Evolutionary conservation across 2,113 vertebrate genomes (phyloP).

Genomic region (Hippocampus mohnikei): DNA sequence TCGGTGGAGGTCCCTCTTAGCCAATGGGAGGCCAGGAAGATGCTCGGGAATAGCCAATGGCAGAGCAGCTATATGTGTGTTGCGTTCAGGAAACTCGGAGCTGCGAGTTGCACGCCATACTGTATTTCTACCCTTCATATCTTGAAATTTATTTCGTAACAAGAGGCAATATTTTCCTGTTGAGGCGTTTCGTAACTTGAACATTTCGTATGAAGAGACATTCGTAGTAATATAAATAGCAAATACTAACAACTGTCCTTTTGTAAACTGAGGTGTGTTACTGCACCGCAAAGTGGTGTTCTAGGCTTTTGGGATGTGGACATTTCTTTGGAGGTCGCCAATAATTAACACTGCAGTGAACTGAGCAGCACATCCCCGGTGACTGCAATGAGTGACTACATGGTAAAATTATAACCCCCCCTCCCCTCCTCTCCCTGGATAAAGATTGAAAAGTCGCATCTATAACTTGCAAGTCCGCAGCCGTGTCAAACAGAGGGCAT

Average conservation of each 20-base stretch:
- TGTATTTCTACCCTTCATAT: too few species aligned
- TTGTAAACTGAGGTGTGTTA: not conserved
- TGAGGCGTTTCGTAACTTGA: too few species aligned
- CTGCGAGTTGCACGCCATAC: too few species aligned
- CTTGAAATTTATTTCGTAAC: too few species aligned
- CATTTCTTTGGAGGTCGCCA: not conserved
- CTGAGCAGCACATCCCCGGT: not conserved
- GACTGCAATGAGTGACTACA: not conserved
- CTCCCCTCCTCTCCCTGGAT: not conserved
- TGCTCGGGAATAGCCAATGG: too few species aligned
- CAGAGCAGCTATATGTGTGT: too few species aligned
- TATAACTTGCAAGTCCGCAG: not conserved
- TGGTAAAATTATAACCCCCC: not conserved
- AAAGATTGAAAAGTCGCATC: not conserved
- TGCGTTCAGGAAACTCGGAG: too few species aligned
- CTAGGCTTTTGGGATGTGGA: not conserved
- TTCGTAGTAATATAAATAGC: not conserved
- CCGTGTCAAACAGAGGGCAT: not conserved
- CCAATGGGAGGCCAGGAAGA: too few species aligned
- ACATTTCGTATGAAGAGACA: too few species aligned
- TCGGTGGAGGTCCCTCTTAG: too few species aligned
- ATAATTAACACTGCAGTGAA: not conserved
- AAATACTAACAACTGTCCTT: constrained; percentile 1
- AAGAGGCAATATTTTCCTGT: too few species aligned
- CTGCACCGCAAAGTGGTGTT: not conserved